A percentile compares a stretch with the other conserved stretches of the same genome.
Evolutionary conservation across 2,888 invertebrate species (phyloP).

Genomic region (Ophioninae sp.): DNA sequence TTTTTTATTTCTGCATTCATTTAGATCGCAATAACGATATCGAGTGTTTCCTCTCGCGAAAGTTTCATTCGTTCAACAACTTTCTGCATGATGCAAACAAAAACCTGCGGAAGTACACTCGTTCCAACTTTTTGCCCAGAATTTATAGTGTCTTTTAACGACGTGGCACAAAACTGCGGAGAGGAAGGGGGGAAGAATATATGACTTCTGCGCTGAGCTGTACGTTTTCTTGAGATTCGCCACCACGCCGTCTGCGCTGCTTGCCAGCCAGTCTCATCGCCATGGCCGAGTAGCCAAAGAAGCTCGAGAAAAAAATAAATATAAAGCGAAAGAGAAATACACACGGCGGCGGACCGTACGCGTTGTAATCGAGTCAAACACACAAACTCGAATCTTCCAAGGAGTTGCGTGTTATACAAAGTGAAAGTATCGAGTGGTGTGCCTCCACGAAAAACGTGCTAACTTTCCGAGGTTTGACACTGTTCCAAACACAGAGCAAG

Average conservation of each 20-base stretch:
- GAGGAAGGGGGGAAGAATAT: background rate
- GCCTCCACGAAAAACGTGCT: conserved; percentile 15
- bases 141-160: background rate
- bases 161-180: background rate
- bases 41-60: background rate
- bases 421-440: conserved; percentile 55
- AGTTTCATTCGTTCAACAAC: background rate
- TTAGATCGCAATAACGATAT: background rate
- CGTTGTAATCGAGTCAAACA: conserved; percentile 48
- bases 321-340: conserved; percentile 4
- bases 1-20: background rate
- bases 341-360: conserved; percentile 17
- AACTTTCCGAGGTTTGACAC: conserved; percentile 14
- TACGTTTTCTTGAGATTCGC: conserved; percentile 8
- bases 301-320: background rate
- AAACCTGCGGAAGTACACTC: background rate
- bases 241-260: conserved; percentile 44
- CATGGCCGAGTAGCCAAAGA: conserved; percentile 13
- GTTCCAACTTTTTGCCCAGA: background rate
- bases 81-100: background rate
- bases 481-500: background rate
- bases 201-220: background rate
- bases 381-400: conserved; percentile 56
- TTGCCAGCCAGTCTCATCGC: conserved; percentile 5
- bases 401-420: conserved; percentile 40